Evolutionary conservation across 2,888 invertebrate genomes (phyloP).

Genomic region (Dryobota labecula): DNA sequence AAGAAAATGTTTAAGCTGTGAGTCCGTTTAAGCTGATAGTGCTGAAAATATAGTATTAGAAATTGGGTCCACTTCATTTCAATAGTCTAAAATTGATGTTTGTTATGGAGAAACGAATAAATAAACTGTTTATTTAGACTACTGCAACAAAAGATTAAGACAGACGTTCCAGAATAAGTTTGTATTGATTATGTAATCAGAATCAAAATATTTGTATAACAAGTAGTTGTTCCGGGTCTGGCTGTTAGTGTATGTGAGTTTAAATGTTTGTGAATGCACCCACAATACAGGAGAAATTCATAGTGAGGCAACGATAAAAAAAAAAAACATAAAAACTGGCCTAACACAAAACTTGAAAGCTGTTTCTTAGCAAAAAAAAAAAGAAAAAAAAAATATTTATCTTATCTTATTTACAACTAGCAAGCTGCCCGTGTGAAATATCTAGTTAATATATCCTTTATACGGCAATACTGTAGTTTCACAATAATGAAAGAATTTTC

Average conservation of each 20-base stretch:
- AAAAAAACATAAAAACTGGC: not conserved
- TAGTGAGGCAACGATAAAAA: no score
- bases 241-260: no score
- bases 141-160: not conserved
- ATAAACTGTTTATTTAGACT: not conserved
- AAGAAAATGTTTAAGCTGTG: not conserved
- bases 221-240: no score
- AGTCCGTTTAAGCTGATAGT: not conserved
- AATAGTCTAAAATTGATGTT: not conserved
- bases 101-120: not conserved
- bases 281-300: no score
- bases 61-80: not conserved
- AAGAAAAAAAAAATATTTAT: not conserved
- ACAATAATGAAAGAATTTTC: not conserved
- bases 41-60: not conserved
- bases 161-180: not conserved
- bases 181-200: not conserved
- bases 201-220: no score
- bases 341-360: not conserved
- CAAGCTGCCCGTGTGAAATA: no score
- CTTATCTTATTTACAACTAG: not conserved
- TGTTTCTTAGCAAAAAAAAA: not conserved
- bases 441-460: not conserved
- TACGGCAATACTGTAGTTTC: not conserved
- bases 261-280: no score